phyloP scores from a whole-genome alignment of 2,797 vertebrate genomes.

The Gadopsis marmoratus region DNA sequence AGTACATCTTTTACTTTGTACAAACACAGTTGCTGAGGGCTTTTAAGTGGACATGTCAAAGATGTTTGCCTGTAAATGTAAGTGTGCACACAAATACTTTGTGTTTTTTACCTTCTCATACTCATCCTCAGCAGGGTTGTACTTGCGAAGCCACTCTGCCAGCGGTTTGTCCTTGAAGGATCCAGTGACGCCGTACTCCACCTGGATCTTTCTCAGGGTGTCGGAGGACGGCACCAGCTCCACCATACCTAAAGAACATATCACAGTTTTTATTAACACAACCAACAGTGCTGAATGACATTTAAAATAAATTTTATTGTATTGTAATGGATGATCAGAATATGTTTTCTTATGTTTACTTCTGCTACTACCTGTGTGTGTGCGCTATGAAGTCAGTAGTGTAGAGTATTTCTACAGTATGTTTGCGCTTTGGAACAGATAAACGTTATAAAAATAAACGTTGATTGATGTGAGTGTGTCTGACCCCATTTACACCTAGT shows the following conservation, averaged over 20 bases:
- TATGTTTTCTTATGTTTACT: neutral
- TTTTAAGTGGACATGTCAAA: neutral
- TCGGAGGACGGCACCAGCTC: conserved; percentile 97
- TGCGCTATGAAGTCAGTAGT: neutral
- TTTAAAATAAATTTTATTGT: neutral
- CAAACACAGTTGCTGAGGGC: neutral
- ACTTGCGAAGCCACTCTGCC: conserved; percentile 97
- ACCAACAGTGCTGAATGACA: neutral
- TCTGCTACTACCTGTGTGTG: neutral
- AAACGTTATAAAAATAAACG: neutral
- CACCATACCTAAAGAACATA: conserved; percentile 91
- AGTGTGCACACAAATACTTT: too few species aligned
- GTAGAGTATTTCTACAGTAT: neutral
- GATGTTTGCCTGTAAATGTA: neutral
- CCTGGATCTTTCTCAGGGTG: conserved; percentile 98
- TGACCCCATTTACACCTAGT: neutral
- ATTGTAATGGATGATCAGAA: neutral
- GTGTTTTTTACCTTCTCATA: conserved; percentile 92
- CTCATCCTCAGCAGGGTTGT: conserved; percentile 98
- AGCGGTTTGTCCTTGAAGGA: conserved; percentile 99
- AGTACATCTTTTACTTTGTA: neutral
- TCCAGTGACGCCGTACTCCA: conserved; percentile 97
- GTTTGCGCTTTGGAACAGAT: neutral
- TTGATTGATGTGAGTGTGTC: neutral
- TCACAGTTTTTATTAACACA: neutral